Evolutionary conservation across 2,113 vertebrate genomes (phyloP).

Genomic region (rabbit (Oryctolagus cuniculus)): DNA sequence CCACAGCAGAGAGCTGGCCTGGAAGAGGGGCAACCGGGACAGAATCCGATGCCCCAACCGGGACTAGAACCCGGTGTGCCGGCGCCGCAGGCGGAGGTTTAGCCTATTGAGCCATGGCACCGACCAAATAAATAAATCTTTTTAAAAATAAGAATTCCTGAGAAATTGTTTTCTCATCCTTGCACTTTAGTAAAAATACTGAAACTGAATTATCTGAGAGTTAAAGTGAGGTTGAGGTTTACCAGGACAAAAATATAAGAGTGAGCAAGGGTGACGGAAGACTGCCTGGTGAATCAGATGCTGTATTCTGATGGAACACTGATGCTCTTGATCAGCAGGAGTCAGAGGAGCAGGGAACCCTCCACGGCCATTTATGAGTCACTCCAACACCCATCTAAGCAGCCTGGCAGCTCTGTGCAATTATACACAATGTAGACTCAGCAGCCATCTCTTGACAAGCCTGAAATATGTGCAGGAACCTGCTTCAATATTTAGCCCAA

Average conservation of each 20-base stretch:
- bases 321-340: background rate
- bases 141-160: too few relatives aligned
- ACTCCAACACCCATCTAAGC: background rate
- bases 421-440: background rate
- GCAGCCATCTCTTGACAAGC: background rate
- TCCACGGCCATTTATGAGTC: background rate
- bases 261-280: background rate
- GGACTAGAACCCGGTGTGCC: too few relatives aligned
- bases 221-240: background rate
- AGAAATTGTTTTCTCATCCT: background rate
- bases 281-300: background rate
- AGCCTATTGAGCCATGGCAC: too few relatives aligned
- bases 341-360: background rate
- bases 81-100: too few relatives aligned
- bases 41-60: too few relatives aligned
- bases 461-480: background rate
- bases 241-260: background rate
- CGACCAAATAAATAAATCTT: too few relatives aligned
- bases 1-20: too few relatives aligned
- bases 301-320: background rate
- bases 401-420: background rate
- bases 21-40: too few relatives aligned
- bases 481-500: background rate
- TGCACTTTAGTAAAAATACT: background rate
- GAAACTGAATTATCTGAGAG: background rate